Conservation (phyloP, 2,797 vertebrate species). For the Nannoperca australis region DNA sequence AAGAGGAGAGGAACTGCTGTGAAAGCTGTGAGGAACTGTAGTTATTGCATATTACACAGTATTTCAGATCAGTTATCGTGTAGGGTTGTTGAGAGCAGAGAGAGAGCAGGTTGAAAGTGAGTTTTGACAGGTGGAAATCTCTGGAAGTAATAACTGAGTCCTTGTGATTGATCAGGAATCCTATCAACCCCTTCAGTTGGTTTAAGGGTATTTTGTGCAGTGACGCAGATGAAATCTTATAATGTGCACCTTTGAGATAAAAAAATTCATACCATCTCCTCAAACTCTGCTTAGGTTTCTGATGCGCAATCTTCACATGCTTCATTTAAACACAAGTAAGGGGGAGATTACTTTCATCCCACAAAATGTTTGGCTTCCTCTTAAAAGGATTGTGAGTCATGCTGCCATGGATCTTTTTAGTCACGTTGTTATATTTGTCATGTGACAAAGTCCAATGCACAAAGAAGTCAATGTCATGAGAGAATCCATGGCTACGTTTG, state of each 20-base stretch:
- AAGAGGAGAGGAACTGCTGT: too few species aligned
- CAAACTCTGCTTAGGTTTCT: constrained; percentile 38
- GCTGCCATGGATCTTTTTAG: constrained; percentile 44
- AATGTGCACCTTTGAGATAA: constrained; percentile 25
- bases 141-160: constrained; percentile 13
- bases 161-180: constrained; percentile 22
- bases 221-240: constrained; percentile 18
- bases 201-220: constrained; percentile 13
- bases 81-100: neutral
- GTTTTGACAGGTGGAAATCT: neutral
- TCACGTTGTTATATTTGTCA: constrained; percentile 43
- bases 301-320: constrained; percentile 30
- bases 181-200: neutral
- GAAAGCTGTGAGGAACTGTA: neutral
- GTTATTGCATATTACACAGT: neutral
- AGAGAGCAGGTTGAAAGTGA: constrained; percentile 2
- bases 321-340: constrained; percentile 33
- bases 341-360: constrained; percentile 34
- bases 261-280: constrained; percentile 28
- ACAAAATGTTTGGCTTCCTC: constrained; percentile 47
- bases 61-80: neutral
- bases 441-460: constrained; percentile 28
- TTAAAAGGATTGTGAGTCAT: constrained; percentile 53
- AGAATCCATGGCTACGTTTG: constrained; percentile 11
- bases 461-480: constrained; percentile 8